Evolutionary conservation across 2,113 vertebrate species (phyloP), one percentile per base, ranked within the genome.

Genomic region (Perognathus longimembris): DNA sequence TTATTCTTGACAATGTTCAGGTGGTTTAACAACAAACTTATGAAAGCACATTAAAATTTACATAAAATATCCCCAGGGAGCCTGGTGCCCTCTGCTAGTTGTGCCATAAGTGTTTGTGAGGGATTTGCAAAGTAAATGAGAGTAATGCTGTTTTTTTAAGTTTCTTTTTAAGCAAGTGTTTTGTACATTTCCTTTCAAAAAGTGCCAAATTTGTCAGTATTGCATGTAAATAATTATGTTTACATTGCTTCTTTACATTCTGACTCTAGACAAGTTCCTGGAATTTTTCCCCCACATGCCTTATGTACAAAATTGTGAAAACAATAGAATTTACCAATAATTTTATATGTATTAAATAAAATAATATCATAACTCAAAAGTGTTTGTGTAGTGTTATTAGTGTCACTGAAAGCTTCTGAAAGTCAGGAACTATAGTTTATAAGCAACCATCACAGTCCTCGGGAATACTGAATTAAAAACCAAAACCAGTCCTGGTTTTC

Each of bases 241-340:
- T n/a, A n/a, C n/a, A 9, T 59, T 36, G 15, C 11, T n/a, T 5
- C 80, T 83, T 89, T 7, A 50, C 3, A 28, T 92, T 26, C 7
- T 76, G 70, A 6, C 42, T 64, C 15, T 40, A 61, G 34, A 24
- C 14, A 70, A 59, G 7, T 70, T 63, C 24, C 30, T 66, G 30
- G 77, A 82, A 7, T 87, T 54, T 32, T 54, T 54, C 12, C 28
- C 7, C 59, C 40, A 87, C 54, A 30, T 76, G 14, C 45, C 34
- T 87, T 75, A 50, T 67, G 57, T 76, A 73, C 50, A 45, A 84
- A 96, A 92, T 75, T 85, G 42, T 63, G 3, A 45, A 61, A 42
- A 84, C 57, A 59, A 34, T 26, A 90, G n/a, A 66, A 32, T 88
- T 24, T 63, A 54, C 17, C 21, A 82, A 34, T 38, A 66, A 30